Evolutionary conservation across 2,888 invertebrate genomes (phyloP).

Genomic region (Saturnia japonica): DNA sequence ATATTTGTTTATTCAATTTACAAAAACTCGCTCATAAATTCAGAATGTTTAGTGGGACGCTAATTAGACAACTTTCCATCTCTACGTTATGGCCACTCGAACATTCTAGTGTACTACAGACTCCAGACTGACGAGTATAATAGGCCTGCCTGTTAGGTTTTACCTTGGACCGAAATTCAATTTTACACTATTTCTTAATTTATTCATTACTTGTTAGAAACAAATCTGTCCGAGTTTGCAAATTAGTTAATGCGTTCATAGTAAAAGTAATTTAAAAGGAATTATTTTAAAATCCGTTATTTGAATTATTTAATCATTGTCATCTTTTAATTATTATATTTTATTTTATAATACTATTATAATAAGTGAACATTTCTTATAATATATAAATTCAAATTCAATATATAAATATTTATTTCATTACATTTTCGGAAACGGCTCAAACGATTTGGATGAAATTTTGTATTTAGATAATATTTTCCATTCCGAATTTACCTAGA

Average conservation of each 20-base stretch:
- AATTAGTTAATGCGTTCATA: neutral
- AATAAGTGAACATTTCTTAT: no score
- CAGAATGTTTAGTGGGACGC: conserved; percentile 55
- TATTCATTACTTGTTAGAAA: conserved; percentile 17
- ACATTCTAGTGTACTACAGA: conserved; percentile 45
- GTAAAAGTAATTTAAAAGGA: neutral
- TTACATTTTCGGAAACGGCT: no score
- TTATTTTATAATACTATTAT: no score
- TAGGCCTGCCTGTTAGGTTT: conserved; percentile 29
- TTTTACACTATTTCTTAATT: conserved; percentile 29
- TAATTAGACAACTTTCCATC: conserved; percentile 71
- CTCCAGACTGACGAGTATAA: conserved; percentile 29
- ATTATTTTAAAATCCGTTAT: neutral
- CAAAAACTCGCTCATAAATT: conserved; percentile 38
- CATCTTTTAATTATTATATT: no score
- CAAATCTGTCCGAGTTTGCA: neutral
- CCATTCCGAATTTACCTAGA: no score
- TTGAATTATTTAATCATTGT: neutral
- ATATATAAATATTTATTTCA: no score
- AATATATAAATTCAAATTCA: no score
- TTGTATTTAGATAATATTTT: no score
- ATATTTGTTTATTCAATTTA: conserved; percentile 38
- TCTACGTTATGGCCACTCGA: conserved; percentile 50
- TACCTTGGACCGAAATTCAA: conserved; percentile 19
- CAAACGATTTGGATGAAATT: no score